Evolutionary conservation across 2,797 vertebrate genomes (phyloP), one percentile per base, ranked within the genome.

Genomic region (Harpagifer antarcticus): DNA sequence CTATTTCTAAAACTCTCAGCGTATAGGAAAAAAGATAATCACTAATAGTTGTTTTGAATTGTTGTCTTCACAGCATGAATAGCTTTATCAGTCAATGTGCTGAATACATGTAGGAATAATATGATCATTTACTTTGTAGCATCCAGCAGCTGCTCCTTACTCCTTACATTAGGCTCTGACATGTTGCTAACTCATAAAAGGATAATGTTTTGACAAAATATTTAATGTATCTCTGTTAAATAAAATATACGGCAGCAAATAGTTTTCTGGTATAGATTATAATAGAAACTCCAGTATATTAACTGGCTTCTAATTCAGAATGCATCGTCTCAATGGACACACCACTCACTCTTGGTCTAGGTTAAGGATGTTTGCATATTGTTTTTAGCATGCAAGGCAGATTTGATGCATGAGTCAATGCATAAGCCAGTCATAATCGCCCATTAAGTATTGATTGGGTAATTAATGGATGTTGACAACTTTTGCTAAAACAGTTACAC

Each of bases 351-450:
- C 27, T 69, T 23, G 17, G 8, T 10, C n/a, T 12, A 44, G 3
- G 60, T 61, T 17, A n/a, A 60, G 60, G 14, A 12, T 17, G 47
- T 4, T 17, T 47, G 45, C 3, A 11, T 0, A 1, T 47, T 72
- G n/a, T 48, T n/a, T 81, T 68, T 33, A 27, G 15, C 16, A 19
- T 20, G 48, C 15, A 17, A 53, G n/a, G 5, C 48, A 60, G 23
- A 3, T 68, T 67, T 45, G 23, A 7, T 0, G 17, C 5, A 9
- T 60, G 50, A 45, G n/a, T 37, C 5, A 14, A 3, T 37, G 52
- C 54, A 43, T n/a, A 50, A 52, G 9, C 5, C 9, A 40, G 10
- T 2, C 10, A 40, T 59, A 14, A 9, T 43, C 45, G 37, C 15
- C 7, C 9, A 12, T 12, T 23, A 16, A 59, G 17, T 3, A 37